Evolutionary conservation across 2,113 vertebrate genomes (phyloP).

Genomic region (Petroica traversi): DNA sequence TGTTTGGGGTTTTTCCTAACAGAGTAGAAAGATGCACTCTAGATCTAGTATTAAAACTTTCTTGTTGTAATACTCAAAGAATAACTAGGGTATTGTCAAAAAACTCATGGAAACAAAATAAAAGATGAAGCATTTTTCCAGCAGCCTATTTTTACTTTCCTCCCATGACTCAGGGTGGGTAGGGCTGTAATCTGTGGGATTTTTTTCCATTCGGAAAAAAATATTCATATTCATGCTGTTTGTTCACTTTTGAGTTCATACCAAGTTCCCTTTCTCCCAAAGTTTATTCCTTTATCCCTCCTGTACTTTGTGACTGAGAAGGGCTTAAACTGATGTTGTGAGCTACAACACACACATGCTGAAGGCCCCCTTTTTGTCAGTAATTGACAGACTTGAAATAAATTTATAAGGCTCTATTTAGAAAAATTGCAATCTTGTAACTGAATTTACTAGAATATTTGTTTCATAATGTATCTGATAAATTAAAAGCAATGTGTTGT

Average conservation of each 20-base stretch:
- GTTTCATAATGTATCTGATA: background rate
- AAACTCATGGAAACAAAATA: background rate
- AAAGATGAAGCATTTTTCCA: background rate
- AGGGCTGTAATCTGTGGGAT: background rate
- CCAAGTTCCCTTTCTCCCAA: background rate
- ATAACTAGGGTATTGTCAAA: background rate
- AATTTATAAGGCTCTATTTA: background rate
- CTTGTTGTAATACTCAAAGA: background rate
- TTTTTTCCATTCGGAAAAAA: background rate
- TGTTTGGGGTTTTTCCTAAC: background rate
- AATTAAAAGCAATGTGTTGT: background rate
- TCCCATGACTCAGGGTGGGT: background rate
- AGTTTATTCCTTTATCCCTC: background rate
- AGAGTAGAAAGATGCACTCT: background rate
- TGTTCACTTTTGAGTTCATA: background rate
- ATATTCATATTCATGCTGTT: background rate
- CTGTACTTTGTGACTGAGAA: background rate
- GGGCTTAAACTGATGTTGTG: background rate
- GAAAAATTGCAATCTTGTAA: background rate
- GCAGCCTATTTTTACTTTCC: background rate
- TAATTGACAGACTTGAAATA: background rate
- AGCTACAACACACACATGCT: background rate
- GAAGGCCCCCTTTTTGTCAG: background rate
- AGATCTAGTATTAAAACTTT: background rate
- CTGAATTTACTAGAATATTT: background rate